These are phyloP conservation scores for Apodemia zela DNA, from an alignment of 2,888 invertebrate species.

Conservation along the genomic window DNA sequence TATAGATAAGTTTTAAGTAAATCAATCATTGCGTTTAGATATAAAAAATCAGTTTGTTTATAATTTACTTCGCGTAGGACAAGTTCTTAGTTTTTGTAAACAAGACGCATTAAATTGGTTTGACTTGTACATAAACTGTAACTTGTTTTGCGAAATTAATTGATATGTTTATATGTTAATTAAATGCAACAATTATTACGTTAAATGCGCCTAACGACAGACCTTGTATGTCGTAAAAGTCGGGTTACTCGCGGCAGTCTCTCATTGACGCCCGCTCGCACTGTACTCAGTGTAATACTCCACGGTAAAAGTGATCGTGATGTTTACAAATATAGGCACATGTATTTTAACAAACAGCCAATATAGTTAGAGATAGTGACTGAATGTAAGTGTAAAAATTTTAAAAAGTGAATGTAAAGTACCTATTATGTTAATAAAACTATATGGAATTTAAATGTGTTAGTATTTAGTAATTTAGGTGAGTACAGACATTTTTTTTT, in stretches of 20 bases:
- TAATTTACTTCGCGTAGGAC: neutral
- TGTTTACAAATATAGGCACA: constrained; percentile 29
- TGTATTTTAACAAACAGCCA: constrained; percentile 1
- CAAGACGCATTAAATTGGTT: neutral
- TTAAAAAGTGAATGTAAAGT: neutral
- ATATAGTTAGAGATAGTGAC: constrained; percentile 4
- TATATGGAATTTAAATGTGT: neutral
- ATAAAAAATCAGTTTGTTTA: too few relatives aligned
- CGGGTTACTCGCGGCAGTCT: constrained; percentile 31
- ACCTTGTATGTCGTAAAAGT: neutral
- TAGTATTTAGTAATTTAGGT: constrained; percentile 1
- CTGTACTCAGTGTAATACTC: constrained; percentile 21
- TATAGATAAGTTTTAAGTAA: too few relatives aligned
- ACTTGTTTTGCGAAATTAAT: neutral
- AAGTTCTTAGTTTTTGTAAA: neutral
- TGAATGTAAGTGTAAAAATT: neutral
- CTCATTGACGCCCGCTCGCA: constrained; percentile 26
- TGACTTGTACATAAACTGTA: neutral
- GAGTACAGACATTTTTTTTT: neutral
- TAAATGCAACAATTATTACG: constrained; percentile 17
- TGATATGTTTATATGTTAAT: constrained; percentile 2
- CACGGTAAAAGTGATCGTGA: constrained; percentile 7
- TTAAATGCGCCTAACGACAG: constrained; percentile 16
- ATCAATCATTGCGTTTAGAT: too few relatives aligned
- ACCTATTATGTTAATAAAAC: constrained; percentile 1